phyloP scores from a whole-genome alignment of 2,113 vertebrate species.

The Manacus vitellinus region DNA sequence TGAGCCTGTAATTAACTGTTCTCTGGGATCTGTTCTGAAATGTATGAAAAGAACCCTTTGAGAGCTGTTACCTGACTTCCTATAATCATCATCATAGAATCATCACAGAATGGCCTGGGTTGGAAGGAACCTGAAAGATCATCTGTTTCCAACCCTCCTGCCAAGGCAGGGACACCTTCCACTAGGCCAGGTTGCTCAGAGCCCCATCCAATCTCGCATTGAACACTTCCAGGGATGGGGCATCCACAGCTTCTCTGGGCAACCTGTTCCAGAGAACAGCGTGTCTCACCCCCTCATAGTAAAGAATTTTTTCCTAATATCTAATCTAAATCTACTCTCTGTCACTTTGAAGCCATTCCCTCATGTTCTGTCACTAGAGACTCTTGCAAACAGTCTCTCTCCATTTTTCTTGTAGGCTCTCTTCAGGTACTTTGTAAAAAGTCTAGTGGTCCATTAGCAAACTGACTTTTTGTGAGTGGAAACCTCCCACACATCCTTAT shows the following conservation, averaged over 20 bases:
- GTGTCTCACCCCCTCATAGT: accelerated
- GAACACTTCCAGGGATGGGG: neutral
- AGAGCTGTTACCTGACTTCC: neutral
- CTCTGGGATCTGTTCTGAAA: neutral
- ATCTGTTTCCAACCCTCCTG: neutral
- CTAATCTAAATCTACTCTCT: neutral
- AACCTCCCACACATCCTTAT: neutral
- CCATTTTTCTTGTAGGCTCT: neutral
- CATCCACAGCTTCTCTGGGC: neutral
- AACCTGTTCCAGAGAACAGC: neutral
- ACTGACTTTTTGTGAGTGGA: neutral
- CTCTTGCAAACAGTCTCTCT: neutral
- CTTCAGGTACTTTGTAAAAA: neutral
- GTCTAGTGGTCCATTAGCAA: accelerated
- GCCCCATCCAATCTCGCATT: accelerated
- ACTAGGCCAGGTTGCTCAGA: accelerated
- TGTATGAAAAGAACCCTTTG: neutral
- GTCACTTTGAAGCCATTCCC: neutral
- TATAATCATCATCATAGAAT: neutral
- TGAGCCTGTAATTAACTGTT: neutral
- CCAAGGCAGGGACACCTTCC: neutral
- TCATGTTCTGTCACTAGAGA: neutral
- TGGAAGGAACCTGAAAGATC: neutral
- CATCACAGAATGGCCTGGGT: neutral
- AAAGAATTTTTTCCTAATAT: too few species aligned